A percentile compares a stretch with the other conserved stretches of the same genome.
These are phyloP conservation scores for Phrynocephalus versicolor DNA, from an alignment of 2,113 vertebrate species.

Conservation along the genomic window DNA sequence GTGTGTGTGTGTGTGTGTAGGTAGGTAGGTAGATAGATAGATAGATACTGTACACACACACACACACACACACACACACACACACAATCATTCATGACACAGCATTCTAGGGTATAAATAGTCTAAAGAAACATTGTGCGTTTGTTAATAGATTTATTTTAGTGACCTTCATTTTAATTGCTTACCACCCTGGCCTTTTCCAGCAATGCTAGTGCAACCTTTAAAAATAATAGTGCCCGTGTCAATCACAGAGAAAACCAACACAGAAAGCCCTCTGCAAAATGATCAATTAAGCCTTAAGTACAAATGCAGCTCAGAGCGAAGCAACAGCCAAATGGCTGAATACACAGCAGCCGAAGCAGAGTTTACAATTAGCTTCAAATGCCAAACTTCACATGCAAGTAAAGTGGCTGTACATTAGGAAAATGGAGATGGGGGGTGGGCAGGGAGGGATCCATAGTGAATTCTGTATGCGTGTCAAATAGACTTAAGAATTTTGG, in stretches of 20 bases:
- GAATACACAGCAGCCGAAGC: constrained; percentile 63
- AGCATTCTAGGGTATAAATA: background rate
- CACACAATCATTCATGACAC: constrained; percentile 23
- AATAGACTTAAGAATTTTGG: constrained; percentile 64
- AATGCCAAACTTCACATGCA: constrained; percentile 68
- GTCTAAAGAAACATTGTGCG: constrained; percentile 19
- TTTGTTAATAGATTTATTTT: constrained; percentile 64
- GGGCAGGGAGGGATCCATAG: background rate
- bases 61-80: too few relatives aligned
- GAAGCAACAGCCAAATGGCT: constrained; percentile 41
- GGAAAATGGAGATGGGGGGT: constrained; percentile 48
- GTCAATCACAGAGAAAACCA: constrained; percentile 51
- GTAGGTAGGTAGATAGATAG: too few relatives aligned
- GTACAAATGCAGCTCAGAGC: constrained; percentile 39
- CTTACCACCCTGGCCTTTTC: constrained; percentile 26
- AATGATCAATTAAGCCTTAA: constrained; percentile 53
- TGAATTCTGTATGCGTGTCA: constrained; percentile 63
- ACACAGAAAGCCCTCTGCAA: constrained; percentile 33
- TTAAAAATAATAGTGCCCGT: constrained; percentile 58
- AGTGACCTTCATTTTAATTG: constrained; percentile 56
- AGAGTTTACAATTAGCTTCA: constrained; percentile 72
- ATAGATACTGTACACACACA: too few relatives aligned
- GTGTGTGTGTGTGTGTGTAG: too few relatives aligned
- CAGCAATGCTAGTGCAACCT: constrained; percentile 31
- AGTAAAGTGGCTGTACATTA: constrained; percentile 44